Evolutionary conservation across 2,797 vertebrate species (phyloP).

Genomic region (Hafferia zeledoni): DNA sequence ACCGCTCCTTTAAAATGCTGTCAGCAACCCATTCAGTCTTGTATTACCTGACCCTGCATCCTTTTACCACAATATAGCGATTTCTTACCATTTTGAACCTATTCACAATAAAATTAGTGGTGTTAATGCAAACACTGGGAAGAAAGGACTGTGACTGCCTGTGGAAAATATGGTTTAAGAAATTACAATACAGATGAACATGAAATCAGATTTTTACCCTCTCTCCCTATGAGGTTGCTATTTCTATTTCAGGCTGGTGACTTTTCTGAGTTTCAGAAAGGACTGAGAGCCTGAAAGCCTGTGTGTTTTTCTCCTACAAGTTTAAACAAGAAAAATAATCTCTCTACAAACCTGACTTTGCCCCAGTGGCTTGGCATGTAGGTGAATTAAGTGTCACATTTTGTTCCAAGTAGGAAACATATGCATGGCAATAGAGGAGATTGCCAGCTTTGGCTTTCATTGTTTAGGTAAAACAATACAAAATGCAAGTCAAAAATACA

Average conservation of each 20-base stretch:
- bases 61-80: background rate
- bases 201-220: background rate
- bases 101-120: background rate
- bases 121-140: background rate
- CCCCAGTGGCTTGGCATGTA: background rate
- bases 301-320: background rate
- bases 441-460: background rate
- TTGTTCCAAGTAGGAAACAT: background rate
- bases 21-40: background rate
- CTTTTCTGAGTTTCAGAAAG: background rate
- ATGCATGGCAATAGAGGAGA: background rate
- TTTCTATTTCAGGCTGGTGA: background rate
- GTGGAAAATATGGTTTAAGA: background rate
- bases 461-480: background rate
- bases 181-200: background rate
- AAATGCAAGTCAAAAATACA: background rate
- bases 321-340: constrained; percentile 1
- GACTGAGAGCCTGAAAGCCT: background rate
- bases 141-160: background rate
- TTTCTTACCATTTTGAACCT: background rate
- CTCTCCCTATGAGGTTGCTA: background rate
- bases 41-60: background rate
- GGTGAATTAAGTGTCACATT: background rate
- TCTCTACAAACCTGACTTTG: background rate
- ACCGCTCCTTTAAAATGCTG: background rate